phyloP scores from a whole-genome alignment of 2,113 vertebrate species.

The Oreochromis niloticus region DNA sequence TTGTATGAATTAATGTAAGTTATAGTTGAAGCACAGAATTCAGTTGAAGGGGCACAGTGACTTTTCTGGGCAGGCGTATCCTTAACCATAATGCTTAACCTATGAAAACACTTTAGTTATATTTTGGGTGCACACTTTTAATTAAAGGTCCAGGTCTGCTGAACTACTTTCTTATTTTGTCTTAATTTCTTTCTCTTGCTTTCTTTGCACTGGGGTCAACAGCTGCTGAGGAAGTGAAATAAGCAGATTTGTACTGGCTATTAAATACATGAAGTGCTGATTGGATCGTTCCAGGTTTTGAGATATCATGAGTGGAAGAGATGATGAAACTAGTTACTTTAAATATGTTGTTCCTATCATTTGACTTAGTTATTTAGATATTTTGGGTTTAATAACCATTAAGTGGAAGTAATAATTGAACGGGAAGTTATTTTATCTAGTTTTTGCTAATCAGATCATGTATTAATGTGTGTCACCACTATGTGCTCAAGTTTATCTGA shows the following conservation, averaged over 20 bases:
- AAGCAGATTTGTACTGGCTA: rapidly evolving
- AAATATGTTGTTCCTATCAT: neutral
- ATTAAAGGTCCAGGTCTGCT: neutral
- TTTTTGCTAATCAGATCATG: neutral
- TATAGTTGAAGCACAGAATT: neutral
- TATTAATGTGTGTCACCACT: neutral
- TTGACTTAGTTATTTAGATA: neutral
- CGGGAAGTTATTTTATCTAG: rapidly evolving
- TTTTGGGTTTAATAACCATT: rapidly evolving
- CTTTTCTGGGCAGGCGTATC: neutral
- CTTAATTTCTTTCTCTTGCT: neutral
- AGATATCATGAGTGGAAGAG: neutral
- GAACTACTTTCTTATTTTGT: neutral
- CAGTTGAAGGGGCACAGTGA: neutral
- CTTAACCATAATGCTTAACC: rapidly evolving
- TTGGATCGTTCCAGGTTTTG: rapidly evolving
- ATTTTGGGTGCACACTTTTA: neutral
- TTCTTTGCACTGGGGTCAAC: rapidly evolving
- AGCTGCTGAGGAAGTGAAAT: neutral
- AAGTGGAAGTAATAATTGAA: neutral
- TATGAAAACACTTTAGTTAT: neutral
- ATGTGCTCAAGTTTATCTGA: neutral
- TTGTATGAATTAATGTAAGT: rapidly evolving
- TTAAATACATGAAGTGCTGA: neutral
- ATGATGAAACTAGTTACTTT: neutral